Base-by-base conservation (phyloP, 2,888 invertebrate genomes). In the Siphonodentalium dalli region DNA sequence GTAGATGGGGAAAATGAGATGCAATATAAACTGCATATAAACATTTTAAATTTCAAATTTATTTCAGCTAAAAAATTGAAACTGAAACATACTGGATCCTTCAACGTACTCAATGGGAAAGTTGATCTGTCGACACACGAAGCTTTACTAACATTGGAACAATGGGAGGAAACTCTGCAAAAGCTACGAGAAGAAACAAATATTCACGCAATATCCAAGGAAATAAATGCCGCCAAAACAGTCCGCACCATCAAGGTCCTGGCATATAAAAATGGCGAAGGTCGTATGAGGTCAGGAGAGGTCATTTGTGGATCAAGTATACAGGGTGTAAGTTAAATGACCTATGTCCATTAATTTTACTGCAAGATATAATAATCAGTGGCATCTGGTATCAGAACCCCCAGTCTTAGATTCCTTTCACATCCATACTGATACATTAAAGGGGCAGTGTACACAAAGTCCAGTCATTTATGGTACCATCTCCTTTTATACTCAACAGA, bases 181-280 rank as follows among this genome's bases (percentile, higher is more conserved):
- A 65, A 61, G 31, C 65, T 78, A 37, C 61, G 71, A 20, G 66
- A 77, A 42, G 74, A 77, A 62, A 68, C 68, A 7, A 76, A 66
- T 53, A 65, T 75, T 7, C 52, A 68, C 6, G 57, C 66, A 20
- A 79, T 81, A 29, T 72, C 75, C 26, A 74, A 71, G 45, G 74
- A 78, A 54, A 78, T 81, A 51, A 72, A 72, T n/a, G 76, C 76
- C 6, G 74, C 76, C 11, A 63, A 63, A 38, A 66, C 72, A 5
- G 75, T 80, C 7, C 68, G 66, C 37, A 75, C 78, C 3, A 72
- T 79, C 28, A 79, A 78, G 58, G 69, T 81, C 23, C 61, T 75
- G 45, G 80, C 71, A 3, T 80, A 79, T 66, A 77, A 74, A 62
- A 81, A 81, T 66, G 80, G 80, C 3, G 80, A 79, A 35, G 80